Conservation (phyloP, 2,113 vertebrate genomes). For the Myotis lucifugus region DNA sequence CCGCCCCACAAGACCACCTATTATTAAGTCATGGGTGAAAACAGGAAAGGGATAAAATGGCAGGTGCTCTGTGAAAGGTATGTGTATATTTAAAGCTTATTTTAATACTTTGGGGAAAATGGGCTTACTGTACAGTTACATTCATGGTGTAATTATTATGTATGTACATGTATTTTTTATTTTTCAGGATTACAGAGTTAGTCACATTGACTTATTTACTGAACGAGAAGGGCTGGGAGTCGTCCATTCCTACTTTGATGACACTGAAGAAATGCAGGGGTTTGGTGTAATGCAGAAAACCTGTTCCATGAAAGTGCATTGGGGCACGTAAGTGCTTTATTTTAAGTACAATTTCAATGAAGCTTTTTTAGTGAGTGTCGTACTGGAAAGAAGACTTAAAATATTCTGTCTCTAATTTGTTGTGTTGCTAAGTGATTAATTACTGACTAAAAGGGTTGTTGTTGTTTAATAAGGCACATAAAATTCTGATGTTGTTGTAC, state of each 20-base stretch:
- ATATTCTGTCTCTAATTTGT: background rate
- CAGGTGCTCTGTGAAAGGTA: conserved; percentile 51
- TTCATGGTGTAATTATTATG: conserved; percentile 35
- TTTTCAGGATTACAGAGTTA: conserved; percentile 93
- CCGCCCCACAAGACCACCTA: background rate
- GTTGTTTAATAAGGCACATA: background rate
- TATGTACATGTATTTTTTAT: background rate
- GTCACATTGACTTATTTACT: conserved; percentile 92
- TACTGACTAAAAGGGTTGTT: background rate
- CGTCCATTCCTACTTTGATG: conserved; percentile 90
- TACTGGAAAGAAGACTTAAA: background rate
- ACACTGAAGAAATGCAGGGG: conserved; percentile 89
- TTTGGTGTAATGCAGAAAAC: conserved; percentile 91
- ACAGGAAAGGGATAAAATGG: conserved; percentile 19
- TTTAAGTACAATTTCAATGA: background rate
- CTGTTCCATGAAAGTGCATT: conserved; percentile 94
- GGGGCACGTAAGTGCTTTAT: conserved; percentile 92
- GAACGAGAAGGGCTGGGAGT: conserved; percentile 92
- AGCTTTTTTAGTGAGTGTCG: background rate
- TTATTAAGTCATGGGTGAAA: background rate
- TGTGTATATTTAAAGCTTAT: conserved; percentile 51
- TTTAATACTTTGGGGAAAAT: conserved; percentile 52
- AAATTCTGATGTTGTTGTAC: background rate
- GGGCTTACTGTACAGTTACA: background rate
- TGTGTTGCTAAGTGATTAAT: background rate